Evolutionary conservation across 1,140 invertebrate genomes (phyloP).

Genomic region (Xylocopa sonorina): DNA sequence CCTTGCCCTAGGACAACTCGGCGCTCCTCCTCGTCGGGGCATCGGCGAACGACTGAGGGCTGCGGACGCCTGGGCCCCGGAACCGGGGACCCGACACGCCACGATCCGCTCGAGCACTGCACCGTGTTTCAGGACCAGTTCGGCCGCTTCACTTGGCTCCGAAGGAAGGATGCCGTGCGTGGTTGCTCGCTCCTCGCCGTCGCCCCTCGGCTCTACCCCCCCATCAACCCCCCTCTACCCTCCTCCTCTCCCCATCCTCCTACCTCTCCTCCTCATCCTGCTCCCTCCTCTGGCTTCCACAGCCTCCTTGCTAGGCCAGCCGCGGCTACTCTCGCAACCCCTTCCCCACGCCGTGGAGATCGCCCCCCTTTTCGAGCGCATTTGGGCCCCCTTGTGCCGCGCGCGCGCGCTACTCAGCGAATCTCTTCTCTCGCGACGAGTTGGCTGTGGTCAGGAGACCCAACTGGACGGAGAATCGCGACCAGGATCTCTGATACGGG

Average conservation of each 20-base stretch:
- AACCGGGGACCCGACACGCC: slow-evolving; percentile 69
- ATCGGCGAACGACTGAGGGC: slow-evolving; percentile 78
- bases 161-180: slow-evolving; percentile 70
- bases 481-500: no score
- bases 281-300: slow-evolving; percentile 38
- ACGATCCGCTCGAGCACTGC: slow-evolving; percentile 65
- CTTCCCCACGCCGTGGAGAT: slow-evolving; percentile 42
- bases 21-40: slow-evolving; percentile 72
- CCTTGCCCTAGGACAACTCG: slow-evolving; percentile 59
- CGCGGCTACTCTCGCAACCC: slow-evolving; percentile 63
- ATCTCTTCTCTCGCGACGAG: slow-evolving; percentile 42
- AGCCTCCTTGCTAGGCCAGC: slow-evolving; percentile 22
- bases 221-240: slow-evolving; percentile 30
- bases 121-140: slow-evolving; percentile 75
- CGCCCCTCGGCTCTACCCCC: slow-evolving; percentile 31
- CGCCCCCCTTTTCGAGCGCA: slow-evolving; percentile 35
- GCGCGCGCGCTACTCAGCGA: no score
- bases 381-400: slow-evolving; percentile 30
- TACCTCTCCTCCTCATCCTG: slow-evolving; percentile 34
- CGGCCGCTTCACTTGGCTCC: slow-evolving; percentile 73
- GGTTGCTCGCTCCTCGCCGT: slow-evolving; percentile 45
- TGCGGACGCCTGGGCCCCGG: slow-evolving; percentile 64
- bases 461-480: not conserved
- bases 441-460: slow-evolving; percentile 36
- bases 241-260: slow-evolving; percentile 36